Evolutionary conservation across 2,797 vertebrate genomes (phyloP).

Genomic region (Karalla daura): DNA sequence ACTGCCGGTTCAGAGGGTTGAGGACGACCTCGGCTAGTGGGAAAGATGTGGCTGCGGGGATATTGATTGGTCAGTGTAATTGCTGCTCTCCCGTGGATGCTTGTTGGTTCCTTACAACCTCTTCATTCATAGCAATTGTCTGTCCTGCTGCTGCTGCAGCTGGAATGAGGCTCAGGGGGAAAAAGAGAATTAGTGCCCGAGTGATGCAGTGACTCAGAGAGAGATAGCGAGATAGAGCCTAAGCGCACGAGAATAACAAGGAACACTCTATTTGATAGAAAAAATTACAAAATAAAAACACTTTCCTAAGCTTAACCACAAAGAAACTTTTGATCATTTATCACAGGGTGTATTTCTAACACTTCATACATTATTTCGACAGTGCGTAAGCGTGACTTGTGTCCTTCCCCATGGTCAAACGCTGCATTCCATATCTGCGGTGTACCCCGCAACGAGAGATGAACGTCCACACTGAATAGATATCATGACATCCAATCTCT

Average conservation of each 20-base stretch:
- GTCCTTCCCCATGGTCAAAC: too few relatives aligned
- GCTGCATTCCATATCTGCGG: too few relatives aligned
- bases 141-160: background rate
- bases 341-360: background rate
- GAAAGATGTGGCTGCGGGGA: slow-evolving; percentile 6
- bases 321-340: background rate
- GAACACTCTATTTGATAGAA: too few relatives aligned
- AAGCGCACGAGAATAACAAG: too few relatives aligned
- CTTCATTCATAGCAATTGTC: slow-evolving; percentile 26
- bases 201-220: background rate
- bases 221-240: too few relatives aligned
- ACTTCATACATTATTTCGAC: background rate
- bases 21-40: background rate
- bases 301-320: background rate
- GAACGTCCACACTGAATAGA: slow-evolving; percentile 21
- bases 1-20: background rate
- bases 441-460: slow-evolving; percentile 11
- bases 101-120: slow-evolving; percentile 3
- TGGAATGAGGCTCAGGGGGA: too few relatives aligned
- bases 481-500: slow-evolving; percentile 42
- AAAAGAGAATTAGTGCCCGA: too few relatives aligned
- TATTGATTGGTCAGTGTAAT: slow-evolving; percentile 31
- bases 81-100: slow-evolving; percentile 15
- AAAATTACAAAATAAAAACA: too few relatives aligned
- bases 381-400: too few relatives aligned